These are phyloP conservation scores for Molanna angustata DNA, from an alignment of 2,888 invertebrate species.

Conservation along the genomic window DNA sequence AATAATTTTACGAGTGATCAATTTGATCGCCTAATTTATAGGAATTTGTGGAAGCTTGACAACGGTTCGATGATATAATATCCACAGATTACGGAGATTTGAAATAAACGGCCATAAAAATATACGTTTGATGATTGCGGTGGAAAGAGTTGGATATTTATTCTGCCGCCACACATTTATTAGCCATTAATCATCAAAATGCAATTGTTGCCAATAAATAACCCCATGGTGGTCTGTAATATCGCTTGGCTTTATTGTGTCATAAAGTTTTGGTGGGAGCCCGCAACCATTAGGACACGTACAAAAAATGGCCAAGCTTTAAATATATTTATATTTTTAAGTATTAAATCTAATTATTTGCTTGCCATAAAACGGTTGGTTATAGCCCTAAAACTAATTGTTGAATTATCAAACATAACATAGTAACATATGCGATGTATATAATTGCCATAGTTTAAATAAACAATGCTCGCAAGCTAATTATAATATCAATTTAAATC, in stretches of 20 bases:
- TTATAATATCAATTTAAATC: too few relatives aligned
- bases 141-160: constrained; percentile 17
- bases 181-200: constrained; percentile 27
- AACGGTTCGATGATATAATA: too few relatives aligned
- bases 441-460: too few relatives aligned
- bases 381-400: neutral
- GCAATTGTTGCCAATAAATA: constrained; percentile 29
- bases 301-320: neutral
- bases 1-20: too few relatives aligned
- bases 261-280: neutral
- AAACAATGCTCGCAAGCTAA: too few relatives aligned
- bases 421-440: too few relatives aligned
- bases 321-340: neutral
- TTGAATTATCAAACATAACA: too few relatives aligned
- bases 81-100: too few relatives aligned
- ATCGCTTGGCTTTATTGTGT: neutral
- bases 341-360: neutral
- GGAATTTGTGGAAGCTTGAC: too few relatives aligned
- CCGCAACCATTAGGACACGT: neutral
- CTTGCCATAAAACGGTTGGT: neutral
- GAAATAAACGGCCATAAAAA: too few relatives aligned
- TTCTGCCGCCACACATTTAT: constrained; percentile 23
- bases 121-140: neutral
- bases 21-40: too few relatives aligned
- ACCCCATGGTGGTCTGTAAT: neutral